Conservation (phyloP, 2,113 vertebrate genomes). For the Heloderma charlesbogerti region DNA sequence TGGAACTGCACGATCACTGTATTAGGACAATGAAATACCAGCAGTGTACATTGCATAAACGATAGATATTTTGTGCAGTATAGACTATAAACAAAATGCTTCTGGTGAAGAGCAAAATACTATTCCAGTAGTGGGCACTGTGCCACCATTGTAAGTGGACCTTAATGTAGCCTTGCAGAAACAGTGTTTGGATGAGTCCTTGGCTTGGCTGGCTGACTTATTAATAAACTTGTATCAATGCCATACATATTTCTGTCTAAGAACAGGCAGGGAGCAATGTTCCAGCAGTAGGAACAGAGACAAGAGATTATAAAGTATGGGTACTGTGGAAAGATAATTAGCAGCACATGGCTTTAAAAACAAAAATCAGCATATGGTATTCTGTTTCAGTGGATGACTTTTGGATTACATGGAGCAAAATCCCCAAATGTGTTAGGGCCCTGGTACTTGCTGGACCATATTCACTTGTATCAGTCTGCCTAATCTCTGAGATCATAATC, state of each 20-base stretch:
- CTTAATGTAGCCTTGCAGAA: conserved; percentile 14
- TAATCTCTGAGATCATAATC: no score
- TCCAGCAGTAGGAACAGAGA: background rate
- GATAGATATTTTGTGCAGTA: no score
- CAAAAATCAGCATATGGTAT: no score
- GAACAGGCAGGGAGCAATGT: background rate
- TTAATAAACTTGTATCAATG: conserved; percentile 11
- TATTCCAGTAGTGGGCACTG: background rate
- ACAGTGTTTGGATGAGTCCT: background rate
- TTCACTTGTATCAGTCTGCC: no score
- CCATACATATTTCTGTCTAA: background rate
- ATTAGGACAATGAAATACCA: background rate
- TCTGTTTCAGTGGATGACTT: background rate
- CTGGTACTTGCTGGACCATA: no score
- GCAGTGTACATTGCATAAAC: background rate
- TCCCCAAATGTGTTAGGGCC: no score
- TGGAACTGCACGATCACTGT: no score
- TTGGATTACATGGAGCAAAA: no score
- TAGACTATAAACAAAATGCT: background rate
- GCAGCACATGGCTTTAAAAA: background rate
- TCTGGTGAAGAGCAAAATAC: background rate
- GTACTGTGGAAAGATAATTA: background rate
- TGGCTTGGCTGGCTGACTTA: background rate
- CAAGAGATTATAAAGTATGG: background rate
- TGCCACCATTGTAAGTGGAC: background rate